Base-by-base conservation (phyloP, 2,797 vertebrate species). In the Uromys caudimaculatus region DNA sequence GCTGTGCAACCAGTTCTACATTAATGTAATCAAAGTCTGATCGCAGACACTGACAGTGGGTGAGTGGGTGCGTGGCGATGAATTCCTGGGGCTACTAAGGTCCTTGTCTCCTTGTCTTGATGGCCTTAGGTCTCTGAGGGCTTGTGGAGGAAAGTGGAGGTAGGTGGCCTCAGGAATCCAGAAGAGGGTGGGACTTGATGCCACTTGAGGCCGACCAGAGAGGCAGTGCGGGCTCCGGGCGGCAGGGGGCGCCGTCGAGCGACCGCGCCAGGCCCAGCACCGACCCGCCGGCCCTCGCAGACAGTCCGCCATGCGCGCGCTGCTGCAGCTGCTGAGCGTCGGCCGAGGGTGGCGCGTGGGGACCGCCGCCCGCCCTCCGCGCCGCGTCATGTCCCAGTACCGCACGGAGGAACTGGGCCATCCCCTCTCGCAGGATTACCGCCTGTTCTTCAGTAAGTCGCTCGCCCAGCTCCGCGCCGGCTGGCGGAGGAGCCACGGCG, bases 401-500 rank as follows among this genome's bases (percentile, higher is more conserved):
- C 94, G 98, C 84, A 99, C 98, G 52, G 99, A 99, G 93, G 98
- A 98, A 97, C 98, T 99, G 97, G 99, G 99, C 97, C 98, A 93
- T 19, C 98, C 98, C n/a, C 98, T 98, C 96, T 98, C 99, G 9
- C 83, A 97, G 0, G 99, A 99, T 83, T 99, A 99, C 99, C 99
- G 99, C 98, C 98, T 99, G 96, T 99, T 99, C 98, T 99, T 99
- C 97, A 99, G 99, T 99, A 99, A 99, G 99, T 99, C 97, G 32
- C 50, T 54, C 44, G 32, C 3, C 84, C 11, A 52, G 27, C 17
- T 84, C 82, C 82, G 58, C 60, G 82, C 82, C 60, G 60, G 82
- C 41, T 41, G 29, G 41, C 29, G 29, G 21, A 35, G 89, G n/a
- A 41, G 89, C 89, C 62, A 47, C n/a, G 24, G 47, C 77, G n/a